Evolutionary conservation across 92 coral and sea anemone species (phyloP).

Genomic region (Ricordea florida): DNA sequence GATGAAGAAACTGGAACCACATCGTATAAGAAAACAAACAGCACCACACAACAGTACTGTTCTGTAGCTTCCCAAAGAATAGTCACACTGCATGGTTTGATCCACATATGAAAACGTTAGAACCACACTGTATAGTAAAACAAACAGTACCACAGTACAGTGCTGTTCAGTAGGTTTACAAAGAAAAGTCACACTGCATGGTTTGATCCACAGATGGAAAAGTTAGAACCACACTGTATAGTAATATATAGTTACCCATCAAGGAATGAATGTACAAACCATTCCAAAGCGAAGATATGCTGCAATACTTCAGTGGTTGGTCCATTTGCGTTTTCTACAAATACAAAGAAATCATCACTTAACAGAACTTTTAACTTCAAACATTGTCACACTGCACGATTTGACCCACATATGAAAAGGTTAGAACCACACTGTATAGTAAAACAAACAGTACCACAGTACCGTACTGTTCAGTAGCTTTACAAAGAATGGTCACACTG

Average conservation of each 20-base stretch:
- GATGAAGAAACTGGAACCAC: not conserved
- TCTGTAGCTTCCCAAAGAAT: not conserved
- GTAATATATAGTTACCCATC: not conserved
- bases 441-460: too few species aligned
- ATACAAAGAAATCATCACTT: not conserved
- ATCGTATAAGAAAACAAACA: not conserved
- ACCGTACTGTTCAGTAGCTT: too few species aligned
- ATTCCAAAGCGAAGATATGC: slow-evolving; percentile 63
- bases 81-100: not conserved
- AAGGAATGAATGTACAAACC: too few species aligned
- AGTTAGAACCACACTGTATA: not conserved
- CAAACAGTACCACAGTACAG: too few species aligned
- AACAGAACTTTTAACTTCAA: too few species aligned
- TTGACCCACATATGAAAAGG: too few species aligned
- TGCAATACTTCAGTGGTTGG: slow-evolving; percentile 62
- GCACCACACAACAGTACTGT: too few species aligned
- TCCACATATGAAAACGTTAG: not conserved
- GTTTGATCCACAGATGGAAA: too few species aligned
- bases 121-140: not conserved
- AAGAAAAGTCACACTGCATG: not conserved
- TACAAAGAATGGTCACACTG: too few species aligned
- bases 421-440: too few species aligned
- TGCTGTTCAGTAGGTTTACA: too few species aligned
- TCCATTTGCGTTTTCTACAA: slow-evolving; percentile 58
- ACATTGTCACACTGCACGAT: too few species aligned